Conservation (phyloP, 2,113 vertebrate genomes). For the Rana temporaria region DNA sequence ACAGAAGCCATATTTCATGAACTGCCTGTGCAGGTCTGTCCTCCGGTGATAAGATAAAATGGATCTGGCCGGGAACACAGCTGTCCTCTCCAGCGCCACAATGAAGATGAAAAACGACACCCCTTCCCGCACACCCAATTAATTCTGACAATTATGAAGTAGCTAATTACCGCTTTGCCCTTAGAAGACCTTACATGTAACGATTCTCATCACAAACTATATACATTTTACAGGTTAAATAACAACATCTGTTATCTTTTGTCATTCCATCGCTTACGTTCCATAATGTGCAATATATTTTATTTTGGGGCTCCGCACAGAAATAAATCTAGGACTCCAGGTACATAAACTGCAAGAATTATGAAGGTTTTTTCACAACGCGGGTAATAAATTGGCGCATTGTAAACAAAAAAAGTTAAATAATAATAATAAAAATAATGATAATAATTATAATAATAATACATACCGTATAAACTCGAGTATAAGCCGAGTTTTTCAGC, state of each 20-base stretch:
- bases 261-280: slow-evolving; percentile 22
- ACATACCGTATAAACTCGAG: no score
- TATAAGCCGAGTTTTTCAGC: no score
- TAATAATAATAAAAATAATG: no score
- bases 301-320: neutral
- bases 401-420: no score
- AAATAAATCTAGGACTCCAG: no score
- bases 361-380: no score
- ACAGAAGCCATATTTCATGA: slow-evolving; percentile 93
- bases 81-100: slow-evolving; percentile 77
- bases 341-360: no score
- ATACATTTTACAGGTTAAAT: slow-evolving; percentile 27
- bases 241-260: slow-evolving; percentile 40
- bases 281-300: neutral
- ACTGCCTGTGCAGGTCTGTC: slow-evolving; percentile 75
- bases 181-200: slow-evolving; percentile 74
- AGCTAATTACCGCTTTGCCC: slow-evolving; percentile 90
- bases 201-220: slow-evolving; percentile 60
- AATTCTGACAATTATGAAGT: slow-evolving; percentile 93
- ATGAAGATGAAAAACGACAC: slow-evolving; percentile 82
- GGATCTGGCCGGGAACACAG: slow-evolving; percentile 81
- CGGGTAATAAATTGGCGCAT: no score
- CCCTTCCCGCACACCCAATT: slow-evolving; percentile 81
- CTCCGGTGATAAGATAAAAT: slow-evolving; percentile 92
- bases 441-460: no score